phyloP scores from a whole-genome alignment of 2,888 invertebrate genomes.

The Amiota minor region DNA sequence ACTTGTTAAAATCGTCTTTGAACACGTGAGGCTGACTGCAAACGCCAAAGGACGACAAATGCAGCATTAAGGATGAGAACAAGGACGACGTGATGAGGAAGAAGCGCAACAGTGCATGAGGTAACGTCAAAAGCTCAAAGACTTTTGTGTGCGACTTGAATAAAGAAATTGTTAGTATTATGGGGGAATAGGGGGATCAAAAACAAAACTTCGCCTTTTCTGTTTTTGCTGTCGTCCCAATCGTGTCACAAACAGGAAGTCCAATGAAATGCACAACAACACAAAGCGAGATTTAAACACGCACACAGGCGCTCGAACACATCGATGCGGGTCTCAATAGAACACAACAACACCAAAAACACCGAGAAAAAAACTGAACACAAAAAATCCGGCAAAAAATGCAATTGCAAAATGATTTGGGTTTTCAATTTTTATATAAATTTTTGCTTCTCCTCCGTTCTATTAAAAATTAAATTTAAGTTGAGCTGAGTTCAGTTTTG shows the following conservation, averaged over 20 bases:
- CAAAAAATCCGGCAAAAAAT: background rate
- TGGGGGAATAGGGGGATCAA: conserved; percentile 34
- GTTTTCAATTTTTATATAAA: background rate
- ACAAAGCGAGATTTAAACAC: conserved; percentile 41
- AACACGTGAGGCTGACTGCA: conserved; percentile 53
- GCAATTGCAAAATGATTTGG: conserved; percentile 1
- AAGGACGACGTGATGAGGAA: conserved; percentile 36
- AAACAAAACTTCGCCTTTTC: conserved; percentile 43
- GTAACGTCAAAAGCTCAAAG: background rate
- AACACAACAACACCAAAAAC: conserved; percentile 27
- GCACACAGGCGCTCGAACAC: conserved; percentile 32
- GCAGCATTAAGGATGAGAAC: conserved; percentile 32
- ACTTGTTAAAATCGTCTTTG: conserved; percentile 66
- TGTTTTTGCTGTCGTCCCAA: background rate
- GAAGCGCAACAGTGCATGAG: conserved; percentile 37
- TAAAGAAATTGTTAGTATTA: background rate
- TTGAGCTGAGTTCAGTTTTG: background rate
- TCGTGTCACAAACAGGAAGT: conserved; percentile 45
- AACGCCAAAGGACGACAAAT: background rate
- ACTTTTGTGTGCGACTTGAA: background rate
- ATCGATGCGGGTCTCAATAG: background rate
- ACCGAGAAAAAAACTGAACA: conserved; percentile 25
- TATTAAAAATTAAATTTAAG: background rate
- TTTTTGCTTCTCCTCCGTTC: background rate
- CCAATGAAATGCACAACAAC: conserved; percentile 16